phyloP scores from a whole-genome alignment of 2,888 invertebrate genomes.

The Willowsia nigromaculata region DNA sequence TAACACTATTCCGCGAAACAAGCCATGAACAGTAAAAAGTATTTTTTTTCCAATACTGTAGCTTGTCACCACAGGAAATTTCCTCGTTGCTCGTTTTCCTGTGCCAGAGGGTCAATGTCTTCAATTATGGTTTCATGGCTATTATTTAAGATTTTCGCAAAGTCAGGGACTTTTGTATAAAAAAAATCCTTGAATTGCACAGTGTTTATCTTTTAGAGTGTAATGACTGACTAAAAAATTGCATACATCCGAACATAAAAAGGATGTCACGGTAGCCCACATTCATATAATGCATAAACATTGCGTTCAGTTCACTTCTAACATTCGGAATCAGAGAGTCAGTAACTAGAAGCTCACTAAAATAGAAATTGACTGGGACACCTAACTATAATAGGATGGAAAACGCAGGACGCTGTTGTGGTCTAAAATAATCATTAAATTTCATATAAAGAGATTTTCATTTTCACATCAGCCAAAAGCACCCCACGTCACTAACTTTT shows the following conservation, averaged over 20 bases:
- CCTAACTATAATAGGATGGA: too few relatives aligned
- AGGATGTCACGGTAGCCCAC: constrained; percentile 49
- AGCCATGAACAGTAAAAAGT: too few relatives aligned
- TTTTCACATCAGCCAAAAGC: neutral
- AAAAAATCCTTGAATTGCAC: neutral
- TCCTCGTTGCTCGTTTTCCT: neutral
- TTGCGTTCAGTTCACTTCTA: neutral
- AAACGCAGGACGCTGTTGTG: neutral
- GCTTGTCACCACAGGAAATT: neutral
- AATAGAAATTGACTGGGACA: constrained; percentile 14
- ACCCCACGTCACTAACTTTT: neutral
- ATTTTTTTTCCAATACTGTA: neutral
- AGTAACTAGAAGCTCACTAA: neutral
- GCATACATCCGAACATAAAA: constrained; percentile 14
- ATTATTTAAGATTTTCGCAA: neutral
- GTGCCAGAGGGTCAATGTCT: constrained; percentile 50
- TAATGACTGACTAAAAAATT: neutral
- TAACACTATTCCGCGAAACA: neutral
- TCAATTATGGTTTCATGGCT: neutral
- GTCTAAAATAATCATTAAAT: neutral
- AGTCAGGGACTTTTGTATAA: neutral
- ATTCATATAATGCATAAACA: neutral
- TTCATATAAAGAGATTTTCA: constrained; percentile 2
- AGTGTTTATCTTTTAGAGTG: neutral
- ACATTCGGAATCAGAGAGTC: neutral